Conservation (phyloP, 2,797 vertebrate species). For the Aphelocoma californica region DNA sequence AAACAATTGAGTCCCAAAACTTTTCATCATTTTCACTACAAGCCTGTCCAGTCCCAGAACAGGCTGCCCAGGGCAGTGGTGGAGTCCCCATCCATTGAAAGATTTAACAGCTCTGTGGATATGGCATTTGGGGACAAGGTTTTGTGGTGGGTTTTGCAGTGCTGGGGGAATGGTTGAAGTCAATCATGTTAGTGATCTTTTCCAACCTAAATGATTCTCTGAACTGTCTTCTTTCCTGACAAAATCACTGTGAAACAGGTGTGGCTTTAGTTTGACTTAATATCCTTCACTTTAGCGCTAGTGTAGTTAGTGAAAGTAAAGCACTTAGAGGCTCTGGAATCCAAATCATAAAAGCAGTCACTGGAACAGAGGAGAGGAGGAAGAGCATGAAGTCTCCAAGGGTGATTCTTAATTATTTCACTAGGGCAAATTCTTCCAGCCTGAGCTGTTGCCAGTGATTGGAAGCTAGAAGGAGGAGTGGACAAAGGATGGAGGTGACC, state of each 20-base stretch:
- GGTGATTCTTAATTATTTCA: not conserved
- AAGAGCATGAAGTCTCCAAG: not conserved
- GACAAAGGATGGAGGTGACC: not conserved
- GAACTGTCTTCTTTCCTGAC: not conserved
- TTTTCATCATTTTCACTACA: not conserved
- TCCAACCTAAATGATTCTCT: not conserved
- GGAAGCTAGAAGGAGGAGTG: not conserved
- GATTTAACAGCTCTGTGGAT: accelerated
- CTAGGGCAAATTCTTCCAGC: not conserved
- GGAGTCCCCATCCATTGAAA: not conserved
- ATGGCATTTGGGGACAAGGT: too few relatives aligned
- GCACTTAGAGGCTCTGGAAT: not conserved
- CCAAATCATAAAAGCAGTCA: not conserved
- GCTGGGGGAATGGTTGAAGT: accelerated
- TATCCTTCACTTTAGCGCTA: not conserved
- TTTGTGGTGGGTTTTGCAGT: not conserved
- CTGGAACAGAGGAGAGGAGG: not conserved
- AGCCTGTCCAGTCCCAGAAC: not conserved
- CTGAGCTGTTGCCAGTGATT: not conserved
- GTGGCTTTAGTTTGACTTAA: not conserved
- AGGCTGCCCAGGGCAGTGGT: not conserved
- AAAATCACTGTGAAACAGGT: not conserved
- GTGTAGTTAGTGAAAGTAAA: not conserved
- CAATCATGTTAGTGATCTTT: accelerated
- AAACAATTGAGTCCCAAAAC: not conserved